A percentile compares a stretch with the other conserved stretches of the same genome.
Conservation (phyloP, 1,140 invertebrate species). For the Papilio aristodemus region DNA sequence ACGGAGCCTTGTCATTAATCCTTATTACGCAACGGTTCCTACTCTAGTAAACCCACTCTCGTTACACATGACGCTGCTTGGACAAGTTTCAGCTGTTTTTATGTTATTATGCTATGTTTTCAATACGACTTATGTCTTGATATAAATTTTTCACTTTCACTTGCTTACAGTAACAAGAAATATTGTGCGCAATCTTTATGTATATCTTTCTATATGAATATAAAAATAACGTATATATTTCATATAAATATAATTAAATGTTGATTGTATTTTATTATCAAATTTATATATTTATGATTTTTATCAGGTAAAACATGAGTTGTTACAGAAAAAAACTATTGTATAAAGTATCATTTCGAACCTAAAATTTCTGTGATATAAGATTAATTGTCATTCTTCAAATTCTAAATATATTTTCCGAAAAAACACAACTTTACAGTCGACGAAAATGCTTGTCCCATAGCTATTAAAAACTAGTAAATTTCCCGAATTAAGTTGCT, state of each 20-base stretch:
- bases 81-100: constrained; percentile 9
- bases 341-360: too few species aligned
- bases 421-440: too few species aligned
- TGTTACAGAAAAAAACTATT: too few species aligned
- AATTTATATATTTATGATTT: too few species aligned
- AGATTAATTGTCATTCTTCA: too few species aligned
- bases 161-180: neutral
- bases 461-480: too few species aligned
- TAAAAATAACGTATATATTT: neutral
- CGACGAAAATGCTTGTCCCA: too few species aligned
- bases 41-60: constrained; percentile 8
- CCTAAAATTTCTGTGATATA: too few species aligned
- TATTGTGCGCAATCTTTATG: neutral
- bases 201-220: neutral
- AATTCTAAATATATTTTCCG: too few species aligned
- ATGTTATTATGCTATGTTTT: neutral
- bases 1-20: constrained; percentile 49
- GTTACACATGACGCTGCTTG: constrained; percentile 1
- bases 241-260: neutral
- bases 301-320: too few species aligned
- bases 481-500: too few species aligned
- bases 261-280: too few species aligned
- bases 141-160: neutral
- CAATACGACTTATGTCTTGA: neutral
- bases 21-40: constrained; percentile 48